Base-by-base conservation (phyloP, 1,140 invertebrate genomes). In the Dreissena polymorpha region DNA sequence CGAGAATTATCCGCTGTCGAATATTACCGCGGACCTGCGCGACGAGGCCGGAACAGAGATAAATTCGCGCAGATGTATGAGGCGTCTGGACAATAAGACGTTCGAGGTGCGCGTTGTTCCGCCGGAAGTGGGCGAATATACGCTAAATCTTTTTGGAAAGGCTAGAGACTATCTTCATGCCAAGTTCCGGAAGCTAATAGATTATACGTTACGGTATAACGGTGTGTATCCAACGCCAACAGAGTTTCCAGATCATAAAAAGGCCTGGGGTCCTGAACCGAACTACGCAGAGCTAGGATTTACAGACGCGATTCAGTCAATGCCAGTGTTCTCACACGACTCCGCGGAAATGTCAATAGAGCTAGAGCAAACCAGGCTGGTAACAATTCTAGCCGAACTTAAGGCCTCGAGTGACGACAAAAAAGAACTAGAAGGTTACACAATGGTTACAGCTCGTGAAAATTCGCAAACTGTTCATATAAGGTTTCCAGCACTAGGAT, bases 271-370 rank as follows among this genome's bases (percentile, higher is more conserved):
- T 16, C 65, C 74, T 8, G 69, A 84, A 49, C 70, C 82, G 10
- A 73, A 70, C 21, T 80, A 65, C 63, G 39, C 14, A 53, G 83
- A 86, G 25, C 79, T 82, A 27, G 86, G 86, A 10, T 86, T 86
- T 76, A 79, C 73, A 25, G 74, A 79, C 13, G 69, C 74, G 16
- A 82, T 75, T 53, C 69, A 76, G 49, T 60, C 18, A 0, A 49
- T 85, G 51, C 69, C 79, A 13, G 69, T 72, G 18, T 74, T 85
- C 23, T 67, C 68, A 71, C 60, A 71, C 14, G 74, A 77, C 29
- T 23, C 55, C 23, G 69, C 57, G n/a, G 78, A 79, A 51, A 55
- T 78, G 60, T 60, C 49, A 27, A 60, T 85, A 16, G 23, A 49
- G 18, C 25, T 85, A 0, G 76, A 85, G n/a, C 23, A 71, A 49